Base-by-base conservation (phyloP, 2,888 invertebrate species). In the Rambutsinella grinnellia region DNA sequence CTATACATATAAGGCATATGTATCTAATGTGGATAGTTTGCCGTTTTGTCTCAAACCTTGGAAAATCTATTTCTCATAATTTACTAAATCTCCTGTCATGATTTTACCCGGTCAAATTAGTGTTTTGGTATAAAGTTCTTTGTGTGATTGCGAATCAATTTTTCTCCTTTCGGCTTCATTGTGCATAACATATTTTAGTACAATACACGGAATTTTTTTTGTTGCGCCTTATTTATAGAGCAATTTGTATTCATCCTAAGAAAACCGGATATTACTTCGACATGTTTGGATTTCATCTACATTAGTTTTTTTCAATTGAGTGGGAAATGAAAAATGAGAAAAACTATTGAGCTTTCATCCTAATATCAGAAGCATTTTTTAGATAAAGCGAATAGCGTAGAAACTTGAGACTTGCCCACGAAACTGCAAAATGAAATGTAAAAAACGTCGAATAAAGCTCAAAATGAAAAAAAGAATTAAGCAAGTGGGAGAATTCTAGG, bases 241-340 rank as follows among this genome's bases (percentile, higher is more conserved):
- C 58, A 71, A 71, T 72, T 72, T 72, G 57, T 72, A 60, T 72
- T 72, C 60, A 66, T 51, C 67, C 61, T 28, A 61, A 61, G 66
- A 60, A 72, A 65, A 74, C 47, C 67, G 74, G 74, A 74, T 74
- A 74, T 74, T 74, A 67, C 67, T 67, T 74, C 60, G 57, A 46
- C 51, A 65, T 58, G 58, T 27, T 21, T 65, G 71, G 71, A 65
- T 66, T 72, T 61, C 56, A 51, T 58, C 56, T 56, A 26, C 56
- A 8, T 36, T 54, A 13, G 23, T 54, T 54, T 54, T 54, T 23
- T 23, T 21, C 23, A 21, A 21, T 36, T 13, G 13, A 36, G 13
- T 8, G 13, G 36, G 36, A 36, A 36, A 13, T 36, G 36, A 13
- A 36, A 36, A 36, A 36, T 5, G 36, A 36, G 5, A 36, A 36